A percentile compares a stretch with the other conserved stretches of the same genome.
These are phyloP conservation scores for Etheostoma nigrum DNA, from an alignment of 2,797 vertebrate genomes.

Conservation along the genomic window DNA sequence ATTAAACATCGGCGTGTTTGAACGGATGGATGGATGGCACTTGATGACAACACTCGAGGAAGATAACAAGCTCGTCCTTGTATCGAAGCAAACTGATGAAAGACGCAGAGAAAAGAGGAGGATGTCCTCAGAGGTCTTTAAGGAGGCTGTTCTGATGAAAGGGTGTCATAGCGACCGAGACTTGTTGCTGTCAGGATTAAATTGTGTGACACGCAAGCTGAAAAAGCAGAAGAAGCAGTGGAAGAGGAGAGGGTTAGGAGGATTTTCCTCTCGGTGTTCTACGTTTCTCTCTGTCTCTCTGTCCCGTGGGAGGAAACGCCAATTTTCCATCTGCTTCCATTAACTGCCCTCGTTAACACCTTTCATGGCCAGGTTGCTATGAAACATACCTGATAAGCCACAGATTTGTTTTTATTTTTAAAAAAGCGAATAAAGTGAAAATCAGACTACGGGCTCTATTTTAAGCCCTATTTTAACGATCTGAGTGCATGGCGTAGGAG, in stretches of 20 bases:
- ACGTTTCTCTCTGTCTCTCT: background rate
- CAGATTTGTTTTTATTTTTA: no score
- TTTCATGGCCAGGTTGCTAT: background rate
- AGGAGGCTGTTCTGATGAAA: slow-evolving; percentile 37
- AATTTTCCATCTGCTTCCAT: background rate
- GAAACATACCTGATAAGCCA: no score
- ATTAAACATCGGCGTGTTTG: background rate
- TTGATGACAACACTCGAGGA: background rate
- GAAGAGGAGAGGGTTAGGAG: background rate
- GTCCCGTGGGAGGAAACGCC: background rate
- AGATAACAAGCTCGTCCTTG: background rate
- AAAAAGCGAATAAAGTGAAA: no score
- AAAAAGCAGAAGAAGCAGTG: slow-evolving; percentile 17
- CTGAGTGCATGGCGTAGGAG: no score
- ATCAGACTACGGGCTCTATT: no score
- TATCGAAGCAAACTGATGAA: background rate
- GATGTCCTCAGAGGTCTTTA: slow-evolving; percentile 9
- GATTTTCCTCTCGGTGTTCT: background rate
- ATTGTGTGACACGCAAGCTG: slow-evolving; percentile 26
- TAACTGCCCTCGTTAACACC: background rate
- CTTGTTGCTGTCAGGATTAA: slow-evolving; percentile 26
- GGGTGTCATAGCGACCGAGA: slow-evolving; percentile 50
- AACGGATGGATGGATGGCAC: slow-evolving; percentile 22
- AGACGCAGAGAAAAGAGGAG: background rate
- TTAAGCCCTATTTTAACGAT: no score